Evolutionary conservation across 2,888 invertebrate species (phyloP), one percentile per base, ranked within the genome.

Genomic region (Anodontia alba): DNA sequence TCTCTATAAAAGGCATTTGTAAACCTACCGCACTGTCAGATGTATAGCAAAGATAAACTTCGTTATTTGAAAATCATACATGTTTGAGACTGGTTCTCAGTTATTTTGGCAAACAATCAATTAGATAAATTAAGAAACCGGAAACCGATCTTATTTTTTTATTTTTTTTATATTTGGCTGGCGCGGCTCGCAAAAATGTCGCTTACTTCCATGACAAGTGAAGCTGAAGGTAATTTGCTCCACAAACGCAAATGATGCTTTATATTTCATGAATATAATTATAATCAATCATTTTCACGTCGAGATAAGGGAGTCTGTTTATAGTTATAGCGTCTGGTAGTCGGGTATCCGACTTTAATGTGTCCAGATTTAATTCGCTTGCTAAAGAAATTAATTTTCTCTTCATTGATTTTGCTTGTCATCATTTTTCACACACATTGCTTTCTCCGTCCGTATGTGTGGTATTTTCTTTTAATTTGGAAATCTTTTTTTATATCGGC

Each of bases 191-290:
- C 62, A 62, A 62, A 62, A 62, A 62, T 62, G 62, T 62, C 62
- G 62, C 62, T 31, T 33, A 62, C 33, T 33, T 62, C 62, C 33
- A 12, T 62, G 23, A 62, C 62, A 33, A 62, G 33, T 62, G 62
- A 62, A 62, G 62, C 62, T 69, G 69, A 83, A 83, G 72, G 76
- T 83, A 83, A 83, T 83, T 83, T 83, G 76, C 77, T 68, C 74
- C 74, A 77, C 79, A 82, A 79, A 62, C 62, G 70, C 76, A 76
- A 75, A 66, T 49, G 76, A 46, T 79, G 83, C 71, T 80, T 80
- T 83, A 83, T 80, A 73, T 80, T 83, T 83, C 83, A 78, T 80
- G 83, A 83, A 83, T 83, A 80, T 75, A 74, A 83, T 83, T 80
- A 83, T 72, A 67, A 83, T 83, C 80, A 83, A 83, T 83, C 83